Base-by-base conservation (phyloP, 2,113 vertebrate species). In the Aspiorhynchus laticeps region DNA sequence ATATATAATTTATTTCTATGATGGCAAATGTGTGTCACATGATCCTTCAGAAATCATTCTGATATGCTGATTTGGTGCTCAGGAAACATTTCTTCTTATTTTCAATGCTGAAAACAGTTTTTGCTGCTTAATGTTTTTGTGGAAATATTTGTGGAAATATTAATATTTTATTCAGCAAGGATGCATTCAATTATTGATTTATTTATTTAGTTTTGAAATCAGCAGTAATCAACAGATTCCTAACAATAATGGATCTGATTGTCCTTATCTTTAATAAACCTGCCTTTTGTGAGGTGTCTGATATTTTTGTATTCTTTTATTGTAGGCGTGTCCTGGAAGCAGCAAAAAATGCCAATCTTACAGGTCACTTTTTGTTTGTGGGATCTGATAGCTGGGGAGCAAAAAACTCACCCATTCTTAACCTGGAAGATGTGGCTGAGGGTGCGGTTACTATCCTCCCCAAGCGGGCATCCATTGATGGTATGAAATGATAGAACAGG, bases 241-340 rank as follows among this genome's bases (percentile, higher is more conserved):
- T 10, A 51, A 5, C 14, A 8, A 17, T 33, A 33, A 21, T 31
- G 7, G 3, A 53, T 53, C n/a, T 53, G 26, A 56, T 53, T 56
- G 33, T 36, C 17, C n/a, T 2, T 17, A 28, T 76, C 15, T 51
- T 51, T 77, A 76, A 4, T 3, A 15, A 69, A 69, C 65, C 28
- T 69, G 15, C 67, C 36, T 79, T 56, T 19, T 79, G 17, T 56
- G 28, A 79, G n/a, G 21, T 4, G 56, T 10, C 36, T 41, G 15
- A 38, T 76, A 28, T 81, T 73, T 43, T 2, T 82, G 2, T 77
- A 26, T 61, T 83, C 75, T 41, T 84, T 65, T 83, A 85, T 73
- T 91, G 15, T 56, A 98, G 97, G 90, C 94, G 96, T 38, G 96
- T 98, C 31, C 89, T 97, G 82, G 95, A 96, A 79, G 94, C 96